Evolutionary conservation across 2,797 vertebrate species (phyloP).

Genomic region (Spatula versicolor): DNA sequence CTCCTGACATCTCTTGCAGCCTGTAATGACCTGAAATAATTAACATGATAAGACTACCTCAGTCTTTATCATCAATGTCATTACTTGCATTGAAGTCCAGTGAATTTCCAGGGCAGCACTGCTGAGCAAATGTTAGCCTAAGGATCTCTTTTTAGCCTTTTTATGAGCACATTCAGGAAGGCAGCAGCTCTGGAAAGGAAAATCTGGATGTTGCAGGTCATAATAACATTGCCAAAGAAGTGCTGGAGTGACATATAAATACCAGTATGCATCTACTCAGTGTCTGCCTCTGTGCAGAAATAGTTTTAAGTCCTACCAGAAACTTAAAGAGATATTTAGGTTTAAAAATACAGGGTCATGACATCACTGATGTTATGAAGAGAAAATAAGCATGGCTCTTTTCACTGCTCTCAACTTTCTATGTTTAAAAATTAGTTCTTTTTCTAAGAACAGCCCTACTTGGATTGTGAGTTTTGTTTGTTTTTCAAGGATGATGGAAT

Average conservation of each 20-base stretch:
- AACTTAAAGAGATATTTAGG: background rate
- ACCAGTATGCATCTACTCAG: background rate
- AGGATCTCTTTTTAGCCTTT: constrained; percentile 1
- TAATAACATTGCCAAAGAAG: constrained; percentile 21
- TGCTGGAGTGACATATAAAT: background rate
- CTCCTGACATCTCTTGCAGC: background rate
- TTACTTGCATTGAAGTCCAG: background rate
- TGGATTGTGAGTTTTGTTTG: background rate
- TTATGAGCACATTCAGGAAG: constrained; percentile 4
- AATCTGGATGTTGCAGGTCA: constrained; percentile 11
- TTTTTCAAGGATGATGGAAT: constrained; percentile 35
- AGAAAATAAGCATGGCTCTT: background rate
- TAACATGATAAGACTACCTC: background rate
- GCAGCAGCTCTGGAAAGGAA: constrained; percentile 12
- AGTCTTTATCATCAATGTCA: background rate
- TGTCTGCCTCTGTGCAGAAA: background rate
- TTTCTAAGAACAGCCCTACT: constrained; percentile 25
- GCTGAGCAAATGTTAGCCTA: background rate
- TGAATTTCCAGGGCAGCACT: background rate
- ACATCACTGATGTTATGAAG: background rate
- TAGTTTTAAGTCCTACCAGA: background rate
- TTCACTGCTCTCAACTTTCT: background rate
- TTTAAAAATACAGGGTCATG: background rate
- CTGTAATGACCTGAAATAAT: background rate
- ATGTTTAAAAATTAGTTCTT: background rate